Evolutionary conservation across 35 echinoderm and acorn worm genomes (phyloP).

Genomic region (Amphiura filiformis): DNA sequence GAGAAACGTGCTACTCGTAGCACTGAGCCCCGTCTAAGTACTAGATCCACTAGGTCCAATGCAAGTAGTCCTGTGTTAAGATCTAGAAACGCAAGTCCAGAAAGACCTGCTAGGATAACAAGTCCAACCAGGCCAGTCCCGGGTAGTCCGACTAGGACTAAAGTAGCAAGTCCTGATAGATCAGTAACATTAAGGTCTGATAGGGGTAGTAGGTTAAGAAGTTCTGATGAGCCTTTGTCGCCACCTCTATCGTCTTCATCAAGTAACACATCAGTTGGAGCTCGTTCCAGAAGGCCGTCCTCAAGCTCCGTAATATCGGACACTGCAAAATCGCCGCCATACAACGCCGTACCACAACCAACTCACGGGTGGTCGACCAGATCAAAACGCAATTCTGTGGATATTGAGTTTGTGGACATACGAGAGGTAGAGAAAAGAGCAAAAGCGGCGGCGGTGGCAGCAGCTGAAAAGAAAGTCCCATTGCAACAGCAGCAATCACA

Average conservation of each 20-base stretch:
- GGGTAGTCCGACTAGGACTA: not conserved
- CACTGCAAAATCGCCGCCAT: not conserved
- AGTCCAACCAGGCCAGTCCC: not conserved
- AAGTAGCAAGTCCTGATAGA: not conserved
- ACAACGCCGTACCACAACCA: not conserved
- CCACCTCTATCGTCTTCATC: not conserved
- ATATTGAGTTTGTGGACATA: not conserved
- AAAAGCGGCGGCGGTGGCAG: not conserved
- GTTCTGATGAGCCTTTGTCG: not conserved
- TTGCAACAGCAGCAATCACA: not conserved
- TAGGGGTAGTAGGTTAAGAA: slow-evolving; percentile 2
- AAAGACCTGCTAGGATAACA: not conserved
- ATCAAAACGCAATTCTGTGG: not conserved
- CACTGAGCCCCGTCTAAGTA: not conserved
- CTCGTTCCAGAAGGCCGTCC: not conserved
- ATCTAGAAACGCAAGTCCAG: not conserved
- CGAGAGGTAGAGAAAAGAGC: not conserved
- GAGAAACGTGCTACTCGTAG: slow-evolving; percentile 9
- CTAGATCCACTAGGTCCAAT: not conserved
- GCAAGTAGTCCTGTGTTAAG: slow-evolving; percentile 34
- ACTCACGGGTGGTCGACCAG: not conserved
- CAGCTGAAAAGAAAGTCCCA: not conserved
- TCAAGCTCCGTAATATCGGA: not conserved
- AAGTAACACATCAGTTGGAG: not conserved
- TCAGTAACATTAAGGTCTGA: not conserved